Percentiles rank a stretch among this genome's conserved stretches.
phyloP scores from a whole-genome alignment of 2,113 vertebrate genomes.

The Mionectes macconnelli region DNA sequence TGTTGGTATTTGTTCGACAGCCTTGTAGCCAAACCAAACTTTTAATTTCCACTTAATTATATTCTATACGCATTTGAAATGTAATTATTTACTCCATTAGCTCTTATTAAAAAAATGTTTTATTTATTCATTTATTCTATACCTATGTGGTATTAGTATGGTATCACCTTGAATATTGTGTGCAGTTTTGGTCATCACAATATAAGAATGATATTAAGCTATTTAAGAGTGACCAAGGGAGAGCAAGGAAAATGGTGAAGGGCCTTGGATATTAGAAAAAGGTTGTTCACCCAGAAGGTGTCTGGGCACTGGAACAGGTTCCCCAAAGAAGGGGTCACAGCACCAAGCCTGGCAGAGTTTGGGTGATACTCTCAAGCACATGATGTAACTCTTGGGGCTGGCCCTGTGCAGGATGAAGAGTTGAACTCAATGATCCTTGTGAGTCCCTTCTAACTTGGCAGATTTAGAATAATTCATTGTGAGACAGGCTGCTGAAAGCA shows the following conservation, averaged over 20 bases:
- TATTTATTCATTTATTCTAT: background rate
- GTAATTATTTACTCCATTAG: background rate
- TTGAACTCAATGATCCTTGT: background rate
- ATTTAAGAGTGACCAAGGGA: background rate
- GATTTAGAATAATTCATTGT: background rate
- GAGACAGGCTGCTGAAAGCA: background rate
- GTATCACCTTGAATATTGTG: background rate
- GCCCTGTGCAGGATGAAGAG: background rate
- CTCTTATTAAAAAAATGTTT: background rate
- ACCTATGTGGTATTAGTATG: background rate
- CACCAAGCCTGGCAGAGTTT: background rate
- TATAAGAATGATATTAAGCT: background rate
- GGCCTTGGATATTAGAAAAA: background rate
- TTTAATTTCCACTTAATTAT: background rate
- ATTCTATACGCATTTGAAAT: background rate
- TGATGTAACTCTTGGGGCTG: background rate
- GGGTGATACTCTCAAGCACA: background rate
- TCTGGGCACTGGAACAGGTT: background rate
- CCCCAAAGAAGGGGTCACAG: background rate
- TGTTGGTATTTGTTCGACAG: background rate
- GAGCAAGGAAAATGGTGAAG: background rate
- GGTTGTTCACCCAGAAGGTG: background rate
- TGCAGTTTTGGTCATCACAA: background rate
- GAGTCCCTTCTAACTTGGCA: background rate
- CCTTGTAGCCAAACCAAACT: background rate